phyloP scores from a whole-genome alignment of 2,797 vertebrate species.

The Sebastes oblongus region DNA sequence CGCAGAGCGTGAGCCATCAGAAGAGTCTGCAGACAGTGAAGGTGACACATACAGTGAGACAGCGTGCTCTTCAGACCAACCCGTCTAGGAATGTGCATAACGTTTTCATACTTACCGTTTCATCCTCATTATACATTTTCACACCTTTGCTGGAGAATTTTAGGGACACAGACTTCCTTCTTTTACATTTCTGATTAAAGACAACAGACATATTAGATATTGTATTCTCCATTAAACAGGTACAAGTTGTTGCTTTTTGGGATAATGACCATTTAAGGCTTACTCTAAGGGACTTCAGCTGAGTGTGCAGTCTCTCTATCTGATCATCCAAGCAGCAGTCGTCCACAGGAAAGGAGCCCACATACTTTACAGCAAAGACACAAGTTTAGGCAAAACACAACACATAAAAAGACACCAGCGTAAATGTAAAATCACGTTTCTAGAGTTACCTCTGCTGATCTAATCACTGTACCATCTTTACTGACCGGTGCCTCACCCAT shows the following conservation, averaged over 20 bases:
- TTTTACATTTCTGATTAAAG: constrained; percentile 80
- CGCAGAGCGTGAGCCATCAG: constrained; percentile 94
- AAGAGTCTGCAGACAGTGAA: constrained; percentile 80
- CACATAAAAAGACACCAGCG: not conserved
- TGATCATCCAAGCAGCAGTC: constrained; percentile 88
- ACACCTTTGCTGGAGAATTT: constrained; percentile 93
- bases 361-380: constrained; percentile 81
- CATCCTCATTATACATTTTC: constrained; percentile 91
- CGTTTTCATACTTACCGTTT: constrained; percentile 78
- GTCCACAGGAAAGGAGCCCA: constrained; percentile 92
- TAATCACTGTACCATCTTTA: constrained; percentile 70
- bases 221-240: rapidly evolving
- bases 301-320: constrained; percentile 82
- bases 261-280: not conserved
- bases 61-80: not conserved
- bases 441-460: constrained; percentile 82
- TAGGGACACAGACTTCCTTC: constrained; percentile 83
- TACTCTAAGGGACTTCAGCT: constrained; percentile 88
- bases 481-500: constrained; percentile 76
- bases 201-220: not conserved
- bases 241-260: no score
- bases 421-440: not conserved
- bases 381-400: not conserved
- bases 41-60: not conserved
- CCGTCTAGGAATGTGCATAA: no score